Conservation (phyloP, 2,797 vertebrate genomes). For the Gymnothorax reevesii region DNA sequence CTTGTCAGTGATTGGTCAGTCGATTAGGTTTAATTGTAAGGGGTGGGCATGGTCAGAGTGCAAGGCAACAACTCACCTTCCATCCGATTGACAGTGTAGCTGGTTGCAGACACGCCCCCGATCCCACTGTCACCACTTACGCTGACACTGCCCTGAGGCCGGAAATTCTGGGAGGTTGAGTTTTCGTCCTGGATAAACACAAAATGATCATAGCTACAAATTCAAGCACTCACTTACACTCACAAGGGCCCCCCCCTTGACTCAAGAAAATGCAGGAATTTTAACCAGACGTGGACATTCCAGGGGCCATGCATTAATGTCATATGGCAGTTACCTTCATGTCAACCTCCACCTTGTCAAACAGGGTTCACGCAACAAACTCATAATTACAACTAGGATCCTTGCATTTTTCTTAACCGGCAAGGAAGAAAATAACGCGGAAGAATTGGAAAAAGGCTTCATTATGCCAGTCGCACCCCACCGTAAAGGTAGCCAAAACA, state of each 20-base stretch:
- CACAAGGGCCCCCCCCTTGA: not conserved
- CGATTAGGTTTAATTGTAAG: not conserved
- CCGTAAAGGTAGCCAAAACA: too few species aligned
- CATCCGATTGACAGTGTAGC: slow-evolving; percentile 74
- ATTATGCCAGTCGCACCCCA: too few species aligned
- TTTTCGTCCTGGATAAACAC: slow-evolving; percentile 74
- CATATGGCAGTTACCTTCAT: too few species aligned
- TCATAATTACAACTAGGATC: too few species aligned
- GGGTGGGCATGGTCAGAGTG: not conserved
- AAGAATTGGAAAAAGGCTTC: too few species aligned
- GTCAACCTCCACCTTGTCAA: too few species aligned
- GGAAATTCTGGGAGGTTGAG: slow-evolving; percentile 54
- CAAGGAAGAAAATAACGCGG: too few species aligned
- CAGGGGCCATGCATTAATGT: too few species aligned
- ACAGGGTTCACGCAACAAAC: too few species aligned
- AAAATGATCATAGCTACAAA: not conserved
- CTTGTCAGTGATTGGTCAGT: not conserved
- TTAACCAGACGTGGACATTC: too few species aligned
- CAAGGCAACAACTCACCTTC: slow-evolving; percentile 75
- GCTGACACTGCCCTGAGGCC: slow-evolving; percentile 59
- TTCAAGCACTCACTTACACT: not conserved
- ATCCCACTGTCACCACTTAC: slow-evolving; percentile 87
- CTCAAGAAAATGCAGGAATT: too few species aligned
- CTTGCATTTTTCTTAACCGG: too few species aligned
- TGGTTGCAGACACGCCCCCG: slow-evolving; percentile 82